phyloP scores from a whole-genome alignment of 1,140 invertebrate genomes.

The Drosophila serrata region DNA sequence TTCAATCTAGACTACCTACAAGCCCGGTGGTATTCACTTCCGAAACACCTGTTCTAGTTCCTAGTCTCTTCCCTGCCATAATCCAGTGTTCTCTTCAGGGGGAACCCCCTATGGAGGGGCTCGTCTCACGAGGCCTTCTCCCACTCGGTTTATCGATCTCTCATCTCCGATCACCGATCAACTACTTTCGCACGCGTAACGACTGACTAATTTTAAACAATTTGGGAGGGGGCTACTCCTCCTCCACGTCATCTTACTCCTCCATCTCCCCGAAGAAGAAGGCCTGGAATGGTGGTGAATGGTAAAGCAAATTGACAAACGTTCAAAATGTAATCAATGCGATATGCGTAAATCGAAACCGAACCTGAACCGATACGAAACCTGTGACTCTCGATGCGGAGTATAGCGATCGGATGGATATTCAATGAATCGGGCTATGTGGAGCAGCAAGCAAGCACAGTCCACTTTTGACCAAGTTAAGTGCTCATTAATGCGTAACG shows the following conservation, averaged over 20 bases:
- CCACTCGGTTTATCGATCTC: slow-evolving; percentile 23
- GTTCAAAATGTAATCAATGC: slow-evolving; percentile 83
- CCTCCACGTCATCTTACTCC: no score
- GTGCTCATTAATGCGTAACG: slow-evolving; percentile 84
- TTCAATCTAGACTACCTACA: background rate
- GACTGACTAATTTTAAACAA: slow-evolving; percentile 72
- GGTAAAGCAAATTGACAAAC: slow-evolving; percentile 78
- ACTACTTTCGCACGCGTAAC: slow-evolving; percentile 76
- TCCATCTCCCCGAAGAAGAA: background rate
- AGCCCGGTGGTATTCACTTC: background rate
- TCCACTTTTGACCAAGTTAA: slow-evolving; percentile 84
- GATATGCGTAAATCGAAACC: slow-evolving; percentile 73
- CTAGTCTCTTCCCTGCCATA: background rate
- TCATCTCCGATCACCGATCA: background rate
- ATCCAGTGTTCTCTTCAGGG: background rate
- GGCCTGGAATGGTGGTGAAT: slow-evolving; percentile 33
- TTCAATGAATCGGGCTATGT: slow-evolving; percentile 51
- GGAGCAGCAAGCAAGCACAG: slow-evolving; percentile 43
- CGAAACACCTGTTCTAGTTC: no score
- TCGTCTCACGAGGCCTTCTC: slow-evolving; percentile 14
- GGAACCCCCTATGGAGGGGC: slow-evolving; percentile 17
- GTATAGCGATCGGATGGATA: slow-evolving; percentile 19
- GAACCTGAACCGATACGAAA: slow-evolving; percentile 25
- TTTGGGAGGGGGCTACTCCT: slow-evolving; percentile 19
- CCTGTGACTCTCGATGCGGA: slow-evolving; percentile 35